phyloP scores from a whole-genome alignment of 2,888 invertebrate genomes.

The Lampropteryx suffumata region DNA sequence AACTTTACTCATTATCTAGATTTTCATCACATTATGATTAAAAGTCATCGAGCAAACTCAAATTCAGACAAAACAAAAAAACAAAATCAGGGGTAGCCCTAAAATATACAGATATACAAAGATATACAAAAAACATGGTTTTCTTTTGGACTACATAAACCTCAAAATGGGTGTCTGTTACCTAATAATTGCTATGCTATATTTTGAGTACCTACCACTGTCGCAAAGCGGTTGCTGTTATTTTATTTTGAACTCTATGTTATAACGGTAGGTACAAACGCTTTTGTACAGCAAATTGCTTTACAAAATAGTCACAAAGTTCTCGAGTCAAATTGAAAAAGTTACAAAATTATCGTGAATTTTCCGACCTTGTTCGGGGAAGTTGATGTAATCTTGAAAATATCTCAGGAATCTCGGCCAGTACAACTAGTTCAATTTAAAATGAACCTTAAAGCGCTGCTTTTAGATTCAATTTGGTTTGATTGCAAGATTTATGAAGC shows the following conservation, averaged over 20 bases:
- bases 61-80: too few species aligned
- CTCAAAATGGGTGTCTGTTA: too few species aligned
- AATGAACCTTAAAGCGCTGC: neutral
- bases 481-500: neutral
- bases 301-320: slow-evolving; percentile 35
- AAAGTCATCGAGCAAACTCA: too few species aligned
- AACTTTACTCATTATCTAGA: too few species aligned
- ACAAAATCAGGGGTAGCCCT: too few species aligned
- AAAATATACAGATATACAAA: too few species aligned
- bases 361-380: slow-evolving; percentile 30
- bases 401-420: slow-evolving; percentile 10
- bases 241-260: neutral
- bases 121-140: too few species aligned
- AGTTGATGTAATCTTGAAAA: slow-evolving; percentile 34
- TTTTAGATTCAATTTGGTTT: neutral
- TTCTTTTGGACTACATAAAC: too few species aligned
- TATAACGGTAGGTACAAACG: slow-evolving; percentile 7
- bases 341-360: slow-evolving; percentile 37
- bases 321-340: slow-evolving; percentile 37
- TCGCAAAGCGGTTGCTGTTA: too few species aligned
- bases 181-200: too few species aligned
- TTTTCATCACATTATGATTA: too few species aligned
- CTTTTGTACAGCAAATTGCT: slow-evolving; percentile 30
- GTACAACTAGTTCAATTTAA: neutral
- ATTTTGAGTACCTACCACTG: too few species aligned